Conservation (phyloP, 53 echinoderm and acorn worm species). For the Apostichopus leukothele region DNA sequence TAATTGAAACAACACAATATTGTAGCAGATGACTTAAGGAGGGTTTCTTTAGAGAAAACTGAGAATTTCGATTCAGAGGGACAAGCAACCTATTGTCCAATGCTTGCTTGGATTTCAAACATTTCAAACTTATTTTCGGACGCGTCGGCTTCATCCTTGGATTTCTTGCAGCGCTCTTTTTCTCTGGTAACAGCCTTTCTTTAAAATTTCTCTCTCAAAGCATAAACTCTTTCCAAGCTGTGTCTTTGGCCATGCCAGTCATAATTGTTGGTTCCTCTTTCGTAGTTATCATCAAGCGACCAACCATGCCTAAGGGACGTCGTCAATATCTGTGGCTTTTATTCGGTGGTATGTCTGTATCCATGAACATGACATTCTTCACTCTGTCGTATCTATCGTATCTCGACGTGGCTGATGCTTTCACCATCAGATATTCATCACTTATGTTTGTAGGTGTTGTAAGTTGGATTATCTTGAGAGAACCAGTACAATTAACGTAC, state of each 20-base stretch:
- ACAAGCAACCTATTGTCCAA: too few relatives aligned
- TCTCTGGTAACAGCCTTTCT: not conserved
- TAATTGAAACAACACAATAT: too few relatives aligned
- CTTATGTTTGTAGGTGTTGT: constrained; percentile 12
- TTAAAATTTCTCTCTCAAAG: not conserved
- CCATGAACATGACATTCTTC: not conserved
- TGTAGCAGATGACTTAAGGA: too few relatives aligned
- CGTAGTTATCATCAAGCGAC: not conserved
- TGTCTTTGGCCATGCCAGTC: not conserved
- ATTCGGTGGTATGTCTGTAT: not conserved
- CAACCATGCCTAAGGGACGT: not conserved
- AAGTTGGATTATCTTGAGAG: not conserved
- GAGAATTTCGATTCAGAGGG: too few relatives aligned
- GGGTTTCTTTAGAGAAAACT: too few relatives aligned
- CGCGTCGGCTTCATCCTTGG: not conserved
- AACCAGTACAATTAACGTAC: not conserved
- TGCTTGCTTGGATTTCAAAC: too few relatives aligned
- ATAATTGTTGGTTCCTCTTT: not conserved
- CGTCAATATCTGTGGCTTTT: not conserved
- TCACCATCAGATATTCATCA: constrained; percentile 9
- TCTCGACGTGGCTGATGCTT: not conserved
- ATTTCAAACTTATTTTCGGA: not conserved
- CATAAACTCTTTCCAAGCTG: not conserved
- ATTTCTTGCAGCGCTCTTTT: not conserved
- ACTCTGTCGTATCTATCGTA: not conserved